Evolutionary conservation across 2,113 vertebrate species (phyloP), one percentile per base, ranked within the genome.

Genomic region (Synchiropus splendidus): DNA sequence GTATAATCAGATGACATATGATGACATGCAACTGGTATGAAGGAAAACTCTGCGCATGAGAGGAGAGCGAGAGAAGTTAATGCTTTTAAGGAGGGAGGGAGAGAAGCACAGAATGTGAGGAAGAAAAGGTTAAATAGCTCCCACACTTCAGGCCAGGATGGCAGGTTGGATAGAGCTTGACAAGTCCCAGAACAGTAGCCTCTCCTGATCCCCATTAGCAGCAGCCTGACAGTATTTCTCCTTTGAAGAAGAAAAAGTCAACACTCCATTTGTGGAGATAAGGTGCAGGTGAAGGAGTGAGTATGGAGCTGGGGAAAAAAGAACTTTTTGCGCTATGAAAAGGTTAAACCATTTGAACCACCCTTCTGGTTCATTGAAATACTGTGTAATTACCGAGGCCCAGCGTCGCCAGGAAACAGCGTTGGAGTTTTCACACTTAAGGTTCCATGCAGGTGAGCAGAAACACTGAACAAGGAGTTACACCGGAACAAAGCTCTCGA

Each of bases 221-320:
- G 59, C 60, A 66, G 76, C 51, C 70, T 71, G 65, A 68, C 75
- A 76, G 66, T 77, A 76, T 74, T 74, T 63, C 64, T 72, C 61
- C 79, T 85, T 81, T 81, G 78, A 82, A 82, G 78, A 83, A 63
- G 70, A 61, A 45, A 78, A 79, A 75, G 75, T 83, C 72, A 80
- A 81, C 78, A 84, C 70, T 82, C 73, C 70, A 75, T 80, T 79
- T 79, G 74, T 52, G 74, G 73, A 80, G 79, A 83, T 80, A 79
- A 82, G 78, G 70, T 51, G 61, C 72, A 80, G 73, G 77, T 80
- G 73, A 78, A 56, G 40, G 67, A 75, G 56, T 65, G 51, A 58
- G 62, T 59, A 43, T 48, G 37, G 45, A 51, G 50, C 48, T 46
- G 45, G 31, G 44, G 45, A 74, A 69, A 52, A 4, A 9, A 44